These are phyloP conservation scores for Plestiodon gilberti DNA, from an alignment of 2,113 vertebrate species.

Conservation along the genomic window DNA sequence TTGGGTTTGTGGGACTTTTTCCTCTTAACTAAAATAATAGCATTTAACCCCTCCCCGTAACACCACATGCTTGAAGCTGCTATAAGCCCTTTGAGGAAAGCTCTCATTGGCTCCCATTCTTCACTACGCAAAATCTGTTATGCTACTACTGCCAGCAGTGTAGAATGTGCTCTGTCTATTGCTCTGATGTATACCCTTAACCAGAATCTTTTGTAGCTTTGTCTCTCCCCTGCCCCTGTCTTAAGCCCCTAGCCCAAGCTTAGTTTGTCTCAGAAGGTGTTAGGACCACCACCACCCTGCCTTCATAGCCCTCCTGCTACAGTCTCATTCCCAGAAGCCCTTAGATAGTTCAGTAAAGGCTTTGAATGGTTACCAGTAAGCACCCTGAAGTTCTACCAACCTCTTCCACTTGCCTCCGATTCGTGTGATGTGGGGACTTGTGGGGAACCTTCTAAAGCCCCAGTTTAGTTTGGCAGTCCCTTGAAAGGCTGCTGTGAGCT, in stretches of 20 bases:
- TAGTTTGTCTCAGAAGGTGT: neutral
- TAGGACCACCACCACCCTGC: neutral
- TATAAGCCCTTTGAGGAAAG: too few species aligned
- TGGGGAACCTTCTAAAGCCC: neutral
- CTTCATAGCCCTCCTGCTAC: neutral
- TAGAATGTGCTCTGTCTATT: neutral
- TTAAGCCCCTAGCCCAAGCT: neutral
- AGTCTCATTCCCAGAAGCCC: neutral
- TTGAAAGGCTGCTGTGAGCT: neutral
- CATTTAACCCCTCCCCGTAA: too few species aligned
- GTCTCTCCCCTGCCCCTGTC: neutral
- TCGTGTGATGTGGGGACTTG: neutral
- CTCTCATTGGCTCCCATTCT: neutral
- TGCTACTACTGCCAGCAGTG: neutral
- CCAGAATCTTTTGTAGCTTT: neutral
- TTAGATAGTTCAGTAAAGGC: neutral
- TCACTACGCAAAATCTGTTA: neutral
- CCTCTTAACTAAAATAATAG: too few species aligned
- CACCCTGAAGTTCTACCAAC: accelerated
- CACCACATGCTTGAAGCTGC: too few species aligned
- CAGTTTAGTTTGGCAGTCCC: neutral
- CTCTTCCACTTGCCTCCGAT: neutral
- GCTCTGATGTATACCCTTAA: neutral
- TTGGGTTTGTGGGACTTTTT: too few species aligned
- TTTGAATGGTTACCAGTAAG: neutral